Evolutionary conservation across 2,888 invertebrate genomes (phyloP).

Genomic region (Limnephilus marmoratus): DNA sequence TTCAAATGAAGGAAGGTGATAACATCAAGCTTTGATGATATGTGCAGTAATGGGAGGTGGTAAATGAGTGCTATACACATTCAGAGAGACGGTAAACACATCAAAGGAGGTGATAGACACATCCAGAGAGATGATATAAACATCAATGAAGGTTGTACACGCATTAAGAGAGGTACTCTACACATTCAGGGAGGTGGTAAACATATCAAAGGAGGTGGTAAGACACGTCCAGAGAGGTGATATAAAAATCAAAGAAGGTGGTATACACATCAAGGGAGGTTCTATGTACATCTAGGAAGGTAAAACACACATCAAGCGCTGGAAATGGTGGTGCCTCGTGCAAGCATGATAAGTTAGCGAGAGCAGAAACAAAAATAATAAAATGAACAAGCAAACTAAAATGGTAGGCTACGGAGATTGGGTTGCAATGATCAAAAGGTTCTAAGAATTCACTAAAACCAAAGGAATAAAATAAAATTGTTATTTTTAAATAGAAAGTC

Average conservation of each 20-base stretch:
- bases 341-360: conserved; percentile 10
- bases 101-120: too few relatives aligned
- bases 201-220: too few relatives aligned
- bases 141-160: neutral
- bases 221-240: too few relatives aligned
- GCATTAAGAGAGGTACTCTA: too few relatives aligned
- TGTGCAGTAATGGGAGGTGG: neutral
- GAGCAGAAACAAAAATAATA: neutral
- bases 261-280: neutral
- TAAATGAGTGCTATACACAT: neutral
- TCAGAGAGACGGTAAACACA: too few relatives aligned
- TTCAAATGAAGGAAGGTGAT: neutral
- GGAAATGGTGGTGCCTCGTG: neutral
- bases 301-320: neutral
- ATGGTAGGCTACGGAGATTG: conserved; percentile 5
- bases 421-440: neutral
- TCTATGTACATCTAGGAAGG: neutral
- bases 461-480: neutral
- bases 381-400: neutral
- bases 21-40: neutral
- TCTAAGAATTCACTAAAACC: neutral
- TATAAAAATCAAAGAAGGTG: neutral
- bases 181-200: too few relatives aligned
- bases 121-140: too few relatives aligned
- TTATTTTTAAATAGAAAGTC: neutral